Base-by-base conservation (phyloP, 2,797 vertebrate species). In the Silurus aristotelis region DNA sequence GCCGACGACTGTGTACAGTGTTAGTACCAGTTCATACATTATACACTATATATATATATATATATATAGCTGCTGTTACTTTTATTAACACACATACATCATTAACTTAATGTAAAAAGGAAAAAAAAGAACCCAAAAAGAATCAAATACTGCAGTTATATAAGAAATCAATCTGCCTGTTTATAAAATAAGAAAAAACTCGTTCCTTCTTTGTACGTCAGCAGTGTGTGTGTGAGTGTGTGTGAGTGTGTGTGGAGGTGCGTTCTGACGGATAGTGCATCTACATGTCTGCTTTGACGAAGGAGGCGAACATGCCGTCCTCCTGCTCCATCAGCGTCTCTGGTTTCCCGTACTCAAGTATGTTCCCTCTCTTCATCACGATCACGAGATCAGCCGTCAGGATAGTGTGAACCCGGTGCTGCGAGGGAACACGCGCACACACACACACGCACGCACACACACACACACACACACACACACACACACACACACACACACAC, bases 321-420 rank as follows among this genome's bases (percentile, higher is more conserved):
- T 98, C 97, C 87, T 94, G 96, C 90, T 97, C 97, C 89, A 99
- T 90, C 0, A 99, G 96, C 67, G 94, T 96, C 92, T 97, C 95
- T 0, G 98, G 98, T 19, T 95, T 99, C 87, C 97, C 97, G 0
- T 97, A 96, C 89, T 99, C 98, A 90, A 99, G 89, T 89, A 99
- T 99, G 92, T 96, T 97, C 66, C 98, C 98, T 88, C 98, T 89
- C 92, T 97, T 98, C 97, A 99, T 99, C 92, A 99, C 98, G 0
- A 99, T 99, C 84, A 99, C 98, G 90, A 98, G 91, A 87, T 99
- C 98, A 2, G 97, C 97, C 0, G 97, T 99, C 60, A 99, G 95
- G 91, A 99, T 99, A 90, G 98, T 99, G 93, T 99, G 98, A 88
- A 99, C 98, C 0, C 98, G 97, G 90, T 99, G 98, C 98, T 99